These are phyloP conservation scores for Gambusia yucatana DNA, from an alignment of 2,797 vertebrate genomes.

Conservation along the genomic window DNA sequence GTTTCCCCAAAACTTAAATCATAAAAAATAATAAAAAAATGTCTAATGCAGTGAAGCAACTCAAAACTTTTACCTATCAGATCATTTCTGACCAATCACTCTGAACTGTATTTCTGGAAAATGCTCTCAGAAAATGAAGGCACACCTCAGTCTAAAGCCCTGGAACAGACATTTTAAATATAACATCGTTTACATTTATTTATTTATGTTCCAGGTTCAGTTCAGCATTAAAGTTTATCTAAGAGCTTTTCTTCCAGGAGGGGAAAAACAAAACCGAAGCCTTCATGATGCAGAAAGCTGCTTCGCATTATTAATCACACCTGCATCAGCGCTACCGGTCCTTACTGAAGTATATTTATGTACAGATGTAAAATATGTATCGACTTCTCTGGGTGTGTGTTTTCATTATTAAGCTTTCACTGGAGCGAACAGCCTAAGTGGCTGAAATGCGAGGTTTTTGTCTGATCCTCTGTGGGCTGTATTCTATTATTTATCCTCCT, in stretches of 20 bases:
- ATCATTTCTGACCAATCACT: background rate
- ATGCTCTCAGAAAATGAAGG: background rate
- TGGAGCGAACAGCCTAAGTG: slow-evolving; percentile 65
- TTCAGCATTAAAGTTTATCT: slow-evolving; percentile 45
- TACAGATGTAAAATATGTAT: slow-evolving; percentile 30
- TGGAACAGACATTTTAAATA: slow-evolving; percentile 39
- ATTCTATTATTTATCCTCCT: slow-evolving; percentile 76
- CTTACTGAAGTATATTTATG: slow-evolving; percentile 48
- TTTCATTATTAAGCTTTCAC: slow-evolving; percentile 70
- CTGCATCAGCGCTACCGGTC: slow-evolving; percentile 48
- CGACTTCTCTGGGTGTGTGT: slow-evolving; percentile 54
- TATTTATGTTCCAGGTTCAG: slow-evolving; percentile 47
- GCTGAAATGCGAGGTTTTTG: slow-evolving; percentile 66
- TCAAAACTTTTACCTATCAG: background rate
- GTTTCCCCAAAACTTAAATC: background rate
- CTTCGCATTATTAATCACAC: slow-evolving; percentile 64
- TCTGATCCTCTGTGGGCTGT: slow-evolving; percentile 73
- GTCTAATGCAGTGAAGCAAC: background rate
- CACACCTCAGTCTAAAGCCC: background rate
- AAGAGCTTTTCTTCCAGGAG: slow-evolving; percentile 33
- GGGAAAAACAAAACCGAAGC: slow-evolving; percentile 38
- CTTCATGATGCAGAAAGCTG: slow-evolving; percentile 45
- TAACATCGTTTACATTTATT: slow-evolving; percentile 46
- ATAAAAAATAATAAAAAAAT: background rate
- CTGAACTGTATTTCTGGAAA: background rate